These are phyloP conservation scores for Diarsia mendica DNA, from an alignment of 2,888 invertebrate species.

Conservation along the genomic window DNA sequence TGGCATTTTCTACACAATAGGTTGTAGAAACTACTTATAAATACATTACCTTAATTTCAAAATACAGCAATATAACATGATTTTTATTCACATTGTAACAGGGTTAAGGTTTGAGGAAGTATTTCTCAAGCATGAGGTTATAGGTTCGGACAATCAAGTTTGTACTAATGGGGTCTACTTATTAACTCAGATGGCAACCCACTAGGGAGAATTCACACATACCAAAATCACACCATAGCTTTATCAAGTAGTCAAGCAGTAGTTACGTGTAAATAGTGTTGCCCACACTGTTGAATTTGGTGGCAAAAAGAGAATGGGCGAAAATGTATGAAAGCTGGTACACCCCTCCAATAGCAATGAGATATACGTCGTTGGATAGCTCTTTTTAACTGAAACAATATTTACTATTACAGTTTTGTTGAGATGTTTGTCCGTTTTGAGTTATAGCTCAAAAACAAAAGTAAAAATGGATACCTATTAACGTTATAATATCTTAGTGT, in stretches of 20 bases:
- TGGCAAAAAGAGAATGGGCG: too few species aligned
- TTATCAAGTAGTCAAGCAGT: not conserved
- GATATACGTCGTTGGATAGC: too few species aligned
- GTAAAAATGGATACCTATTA: too few species aligned
- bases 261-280: not conserved
- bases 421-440: too few species aligned
- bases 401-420: too few species aligned
- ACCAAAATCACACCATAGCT: not conserved
- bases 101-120: not conserved
- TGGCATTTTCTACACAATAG: conserved; percentile 30
- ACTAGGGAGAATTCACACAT: not conserved
- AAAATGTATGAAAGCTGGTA: too few species aligned
- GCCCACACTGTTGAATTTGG: not conserved
- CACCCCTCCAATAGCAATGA: too few species aligned
- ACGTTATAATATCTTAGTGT: too few species aligned
- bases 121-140: not conserved
- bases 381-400: too few species aligned
- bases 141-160: not conserved
- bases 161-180: not conserved
- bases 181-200: not conserved
- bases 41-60: conserved; percentile 14
- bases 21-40: conserved; percentile 23
- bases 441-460: too few species aligned
- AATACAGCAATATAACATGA: not conserved
- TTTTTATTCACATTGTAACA: not conserved